Evolutionary conservation across 2,888 invertebrate species (phyloP).

Genomic region (Eucriotettix oculatus): DNA sequence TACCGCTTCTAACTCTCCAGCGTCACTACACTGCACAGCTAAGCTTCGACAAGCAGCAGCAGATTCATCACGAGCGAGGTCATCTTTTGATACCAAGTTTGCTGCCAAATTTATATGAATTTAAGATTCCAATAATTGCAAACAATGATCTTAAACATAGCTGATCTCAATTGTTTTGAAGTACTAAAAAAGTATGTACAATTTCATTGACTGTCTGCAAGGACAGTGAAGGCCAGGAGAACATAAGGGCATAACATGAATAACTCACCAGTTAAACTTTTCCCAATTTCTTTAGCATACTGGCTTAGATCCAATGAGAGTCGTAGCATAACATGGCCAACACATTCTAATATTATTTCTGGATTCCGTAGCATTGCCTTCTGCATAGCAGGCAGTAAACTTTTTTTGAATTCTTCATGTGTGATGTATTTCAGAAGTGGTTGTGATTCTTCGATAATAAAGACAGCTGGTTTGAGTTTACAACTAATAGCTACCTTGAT

Average conservation of each 20-base stretch:
- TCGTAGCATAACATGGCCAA: constrained; percentile 57
- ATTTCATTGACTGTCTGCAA: not conserved
- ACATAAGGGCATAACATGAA: not conserved
- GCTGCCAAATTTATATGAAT: constrained; percentile 27
- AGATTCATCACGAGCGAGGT: constrained; percentile 55
- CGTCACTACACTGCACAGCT: constrained; percentile 51
- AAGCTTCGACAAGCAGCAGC: constrained; percentile 53
- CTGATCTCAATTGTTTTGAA: too few relatives aligned
- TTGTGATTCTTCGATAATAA: constrained; percentile 47
- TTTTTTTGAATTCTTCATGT: constrained; percentile 51
- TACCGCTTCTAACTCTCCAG: constrained; percentile 46
- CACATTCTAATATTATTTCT: constrained; percentile 70
- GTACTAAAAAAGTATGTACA: too few relatives aligned
- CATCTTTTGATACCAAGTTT: constrained; percentile 75
- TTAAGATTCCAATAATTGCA: too few relatives aligned
- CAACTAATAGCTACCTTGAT: constrained; percentile 62
- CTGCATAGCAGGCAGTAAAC: constrained; percentile 67
- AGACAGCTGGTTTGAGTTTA: constrained; percentile 54
- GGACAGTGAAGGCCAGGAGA: not conserved
- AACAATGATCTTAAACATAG: too few relatives aligned
- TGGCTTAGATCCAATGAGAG: constrained; percentile 60
- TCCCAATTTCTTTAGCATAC: constrained; percentile 61
- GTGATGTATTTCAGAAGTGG: constrained; percentile 45
- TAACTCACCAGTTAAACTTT: constrained; percentile 54
- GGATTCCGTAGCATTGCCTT: constrained; percentile 87